Evolutionary conservation across 2,888 invertebrate genomes (phyloP), one percentile per base, ranked within the genome.

Genomic region (Dicyrtomina minuta): DNA sequence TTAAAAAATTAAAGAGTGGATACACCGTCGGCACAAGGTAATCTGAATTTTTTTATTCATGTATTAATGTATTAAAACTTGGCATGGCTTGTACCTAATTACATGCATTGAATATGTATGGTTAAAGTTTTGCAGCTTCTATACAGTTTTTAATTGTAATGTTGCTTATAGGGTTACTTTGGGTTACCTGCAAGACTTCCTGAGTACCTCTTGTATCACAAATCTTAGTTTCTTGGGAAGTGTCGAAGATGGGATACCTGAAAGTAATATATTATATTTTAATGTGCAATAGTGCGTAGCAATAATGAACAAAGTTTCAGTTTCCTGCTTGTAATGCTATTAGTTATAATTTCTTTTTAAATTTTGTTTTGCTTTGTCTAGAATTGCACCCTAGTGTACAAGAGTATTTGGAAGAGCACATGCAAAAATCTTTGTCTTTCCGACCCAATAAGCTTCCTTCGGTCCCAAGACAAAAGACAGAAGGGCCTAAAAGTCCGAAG

Each of bases 1-100:
- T 99, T 88, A 95, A 96, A 81, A 99, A 99, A 83, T 84, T 99
- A 3, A 96, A 96, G 82, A 96, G 96, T 71, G 99, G 99, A 12
- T 99, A 99, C 81, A 95, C 98, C 66, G 96, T 96, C 81, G 99
- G 98, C n/a, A 97, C 98, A 0, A 87, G 86, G 86, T 85, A 79
- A 66, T 74, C 49, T 43, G n/a, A n/a, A n/a, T n/a, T n/a, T n/a
- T n/a, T n/a, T n/a, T n/a, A n/a, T n/a, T n/a, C n/a, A n/a, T n/a
- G n/a, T n/a, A n/a, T n/a, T n/a, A n/a, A n/a, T n/a, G n/a, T n/a
- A n/a, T n/a, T n/a, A n/a, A n/a, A n/a, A n/a, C n/a, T n/a, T n/a
- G n/a, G n/a, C n/a, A n/a, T n/a, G n/a, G n/a, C n/a, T n/a, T n/a
- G n/a, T n/a, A n/a, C n/a, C n/a, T n/a, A n/a, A n/a, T n/a, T n/a